Conservation (phyloP, 2,113 vertebrate species). For the Acrocephalus arundinaceus region DNA sequence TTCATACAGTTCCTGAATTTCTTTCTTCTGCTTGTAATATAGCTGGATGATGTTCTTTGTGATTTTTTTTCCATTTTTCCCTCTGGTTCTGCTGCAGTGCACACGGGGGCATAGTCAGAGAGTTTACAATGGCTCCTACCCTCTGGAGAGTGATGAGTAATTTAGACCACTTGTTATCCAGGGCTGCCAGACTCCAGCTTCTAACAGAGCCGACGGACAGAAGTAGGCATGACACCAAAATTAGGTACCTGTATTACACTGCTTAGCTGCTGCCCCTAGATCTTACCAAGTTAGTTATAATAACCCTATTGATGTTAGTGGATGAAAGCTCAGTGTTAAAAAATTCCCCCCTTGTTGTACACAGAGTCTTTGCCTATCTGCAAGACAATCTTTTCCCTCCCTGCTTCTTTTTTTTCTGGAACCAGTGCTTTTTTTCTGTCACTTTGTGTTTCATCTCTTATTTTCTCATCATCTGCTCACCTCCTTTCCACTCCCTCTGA, state of each 20-base stretch:
- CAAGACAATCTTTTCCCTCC: background rate
- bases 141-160: constrained; percentile 39
- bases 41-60: constrained; percentile 43
- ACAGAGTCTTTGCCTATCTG: background rate
- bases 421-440: background rate
- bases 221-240: constrained; percentile 40
- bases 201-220: background rate
- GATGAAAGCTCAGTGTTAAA: background rate
- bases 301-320: background rate
- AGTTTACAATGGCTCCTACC: constrained; percentile 49
- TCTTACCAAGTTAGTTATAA: constrained; percentile 18
- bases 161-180: constrained; percentile 64
- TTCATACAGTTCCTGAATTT: constrained; percentile 26
- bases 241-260: constrained; percentile 4
- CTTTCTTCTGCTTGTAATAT: constrained; percentile 28
- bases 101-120: constrained; percentile 12
- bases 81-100: constrained; percentile 44
- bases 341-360: background rate
- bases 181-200: constrained; percentile 33
- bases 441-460: background rate
- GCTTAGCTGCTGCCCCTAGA: constrained; percentile 16
- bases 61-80: background rate
- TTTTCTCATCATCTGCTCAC: background rate
- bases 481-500: constrained; percentile 31
- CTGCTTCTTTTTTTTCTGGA: background rate